Evolutionary conservation across 1,140 invertebrate genomes (phyloP), one percentile per base, ranked within the genome.

Genomic region (Caerostris extrusa): DNA sequence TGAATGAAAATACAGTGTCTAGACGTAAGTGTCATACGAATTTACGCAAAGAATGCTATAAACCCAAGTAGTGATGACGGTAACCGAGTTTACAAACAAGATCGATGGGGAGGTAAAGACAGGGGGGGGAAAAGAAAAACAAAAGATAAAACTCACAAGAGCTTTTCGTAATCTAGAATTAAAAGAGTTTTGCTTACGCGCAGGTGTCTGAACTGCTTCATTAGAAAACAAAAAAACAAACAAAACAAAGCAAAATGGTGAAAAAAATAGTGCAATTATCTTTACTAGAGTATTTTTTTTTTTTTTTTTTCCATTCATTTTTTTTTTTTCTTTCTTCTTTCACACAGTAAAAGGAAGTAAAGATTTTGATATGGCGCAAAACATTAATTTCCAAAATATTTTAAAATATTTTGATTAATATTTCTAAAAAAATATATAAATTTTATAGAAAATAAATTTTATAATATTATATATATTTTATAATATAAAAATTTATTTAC

Each of bases 241-340:
- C 12, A 85, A 19, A 85, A 57, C 53, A 85, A 57, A 85, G 7
- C 17, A n/a, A 19, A 64, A 64, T 5, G 77, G 4, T 19, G 1
- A 85, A 85, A 85, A 85, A 85, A 85, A 85, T 58, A 85, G 82
- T 58, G 82, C 56, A 85, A 85, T 85, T 85, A 85, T 85, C 82
- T 85, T 85, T 56, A 55, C 82, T 58, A 34, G 82, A 3, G 50
- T 56, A 8, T 85, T 85, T 85, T 85, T 85, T 85, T 2, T 3
- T 17, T 14, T 85, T 85, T 85, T 57, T 60, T 85, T 85, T 85
- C 58, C 55, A 58, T 56, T 57, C 50, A 34, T 34, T 34, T 34
- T 34, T 34, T 34, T 34, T 34, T 2, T 34, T 34, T 34, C 2
- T 2, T 34, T 34, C 34, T 34, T 34, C 34, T 34, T 34, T 34